These are phyloP conservation scores for Caenorhabditis becei DNA, from an alignment of 2,888 invertebrate genomes.

Conservation along the genomic window DNA sequence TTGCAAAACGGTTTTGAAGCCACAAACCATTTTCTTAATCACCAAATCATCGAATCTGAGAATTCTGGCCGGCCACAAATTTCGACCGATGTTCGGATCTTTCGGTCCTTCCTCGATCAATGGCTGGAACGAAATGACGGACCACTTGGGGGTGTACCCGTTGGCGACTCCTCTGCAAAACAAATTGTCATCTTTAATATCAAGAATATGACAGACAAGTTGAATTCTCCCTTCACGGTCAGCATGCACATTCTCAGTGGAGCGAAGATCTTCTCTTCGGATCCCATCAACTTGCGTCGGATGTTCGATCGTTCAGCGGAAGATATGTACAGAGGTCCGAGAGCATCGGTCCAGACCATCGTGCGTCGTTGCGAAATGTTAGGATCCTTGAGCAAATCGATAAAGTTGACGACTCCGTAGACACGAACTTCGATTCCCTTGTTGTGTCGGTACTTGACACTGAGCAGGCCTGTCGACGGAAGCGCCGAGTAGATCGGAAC, in stretches of 20 bases:
- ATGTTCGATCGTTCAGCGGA: conserved; percentile 30
- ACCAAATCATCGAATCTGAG: conserved; percentile 48
- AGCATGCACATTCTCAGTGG: conserved; percentile 39
- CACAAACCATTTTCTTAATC: neutral
- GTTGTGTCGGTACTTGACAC: conserved; percentile 33
- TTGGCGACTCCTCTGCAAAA: conserved; percentile 17
- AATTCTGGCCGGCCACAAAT: conserved; percentile 52
- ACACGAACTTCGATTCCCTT: conserved; percentile 36
- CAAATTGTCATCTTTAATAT: neutral
- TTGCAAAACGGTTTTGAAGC: no score
- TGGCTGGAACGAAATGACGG: conserved; percentile 18
- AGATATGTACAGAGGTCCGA: conserved; percentile 43
- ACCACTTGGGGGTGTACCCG: conserved; percentile 35
- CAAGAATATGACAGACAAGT: conserved; percentile 20
- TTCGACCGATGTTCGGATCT: conserved; percentile 33
- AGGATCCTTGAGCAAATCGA: conserved; percentile 26
- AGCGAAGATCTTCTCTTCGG: conserved; percentile 19
- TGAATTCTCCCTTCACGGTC: conserved; percentile 40
- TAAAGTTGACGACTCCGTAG: conserved; percentile 35
- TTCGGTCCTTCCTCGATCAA: conserved; percentile 31
- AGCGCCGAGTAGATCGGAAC: conserved; percentile 31
- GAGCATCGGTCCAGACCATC: conserved; percentile 47
- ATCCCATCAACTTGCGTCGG: conserved; percentile 6
- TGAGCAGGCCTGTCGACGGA: conserved; percentile 35
- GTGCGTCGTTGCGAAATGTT: neutral